Conservation (phyloP, 2,888 invertebrate species). For the Crioceris asparagi region DNA sequence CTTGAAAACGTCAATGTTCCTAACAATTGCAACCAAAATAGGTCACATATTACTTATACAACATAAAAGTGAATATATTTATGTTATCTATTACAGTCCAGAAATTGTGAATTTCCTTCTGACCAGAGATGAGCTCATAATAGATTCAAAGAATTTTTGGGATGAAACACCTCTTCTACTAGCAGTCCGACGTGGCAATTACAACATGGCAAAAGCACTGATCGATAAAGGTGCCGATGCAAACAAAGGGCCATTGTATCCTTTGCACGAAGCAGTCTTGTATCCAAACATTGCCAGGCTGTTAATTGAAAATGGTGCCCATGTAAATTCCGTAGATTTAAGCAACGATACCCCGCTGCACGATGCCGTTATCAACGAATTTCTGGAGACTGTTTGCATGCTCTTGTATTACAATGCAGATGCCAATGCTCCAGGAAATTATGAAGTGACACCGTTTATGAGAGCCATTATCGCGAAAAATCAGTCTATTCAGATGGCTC, state of each 20-base stretch:
- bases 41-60: too few species aligned
- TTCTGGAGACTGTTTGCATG: slow-evolving; percentile 24
- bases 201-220: slow-evolving; percentile 16
- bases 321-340: slow-evolving; percentile 22
- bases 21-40: too few species aligned
- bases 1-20: too few species aligned
- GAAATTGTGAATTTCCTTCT: slow-evolving; percentile 22
- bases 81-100: slow-evolving; percentile 20
- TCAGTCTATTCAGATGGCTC: too few species aligned
- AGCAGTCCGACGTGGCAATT: slow-evolving; percentile 17
- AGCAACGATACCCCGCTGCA: slow-evolving; percentile 24
- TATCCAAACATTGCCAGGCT: slow-evolving; percentile 17
- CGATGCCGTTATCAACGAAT: slow-evolving; percentile 18
- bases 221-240: slow-evolving; percentile 23
- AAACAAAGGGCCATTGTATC: slow-evolving; percentile 19
- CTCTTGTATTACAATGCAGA: slow-evolving; percentile 27
- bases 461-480: slow-evolving; percentile 17
- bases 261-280: slow-evolving; percentile 24
- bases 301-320: slow-evolving; percentile 24
- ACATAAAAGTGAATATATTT: too few species aligned
- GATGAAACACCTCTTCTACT: slow-evolving; percentile 24
- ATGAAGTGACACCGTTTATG: slow-evolving; percentile 24
- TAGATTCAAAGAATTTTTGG: slow-evolving; percentile 23
- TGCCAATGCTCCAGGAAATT: slow-evolving; percentile 9
- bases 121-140: slow-evolving; percentile 15